Percentiles rank a stretch among this genome's conserved stretches.
Conservation (phyloP, 2,113 vertebrate species). For the Struthidea cinerea region DNA sequence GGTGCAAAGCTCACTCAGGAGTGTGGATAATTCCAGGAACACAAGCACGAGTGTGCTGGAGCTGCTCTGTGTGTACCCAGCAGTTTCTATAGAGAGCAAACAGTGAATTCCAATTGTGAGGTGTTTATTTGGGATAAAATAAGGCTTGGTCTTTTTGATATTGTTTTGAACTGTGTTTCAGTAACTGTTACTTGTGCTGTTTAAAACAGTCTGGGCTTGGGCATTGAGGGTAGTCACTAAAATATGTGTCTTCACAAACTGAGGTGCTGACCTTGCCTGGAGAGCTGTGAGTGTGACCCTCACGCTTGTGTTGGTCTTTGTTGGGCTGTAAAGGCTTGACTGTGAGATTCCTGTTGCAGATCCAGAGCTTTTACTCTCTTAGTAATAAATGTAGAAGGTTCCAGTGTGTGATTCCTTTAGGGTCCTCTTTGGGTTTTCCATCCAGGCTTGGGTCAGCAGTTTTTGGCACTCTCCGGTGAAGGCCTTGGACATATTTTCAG, state of each 20-base stretch:
- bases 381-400: neutral
- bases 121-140: neutral
- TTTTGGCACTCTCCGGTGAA: neutral
- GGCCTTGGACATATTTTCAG: neutral
- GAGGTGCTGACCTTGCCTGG: neutral
- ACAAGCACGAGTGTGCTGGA: neutral
- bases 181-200: neutral
- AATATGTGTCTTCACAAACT: neutral
- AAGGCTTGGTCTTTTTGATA: rapidly evolving
- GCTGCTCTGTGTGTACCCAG: neutral
- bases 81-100: neutral
- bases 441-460: neutral
- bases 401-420: neutral
- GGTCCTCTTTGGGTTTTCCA: rapidly evolving
- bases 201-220: neutral
- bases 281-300: neutral
- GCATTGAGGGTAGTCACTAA: neutral
- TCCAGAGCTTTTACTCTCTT: neutral
- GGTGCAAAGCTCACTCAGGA: neutral
- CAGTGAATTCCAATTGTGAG: rapidly evolving
- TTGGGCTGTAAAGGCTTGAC: neutral
- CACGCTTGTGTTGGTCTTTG: rapidly evolving
- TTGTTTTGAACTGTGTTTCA: neutral
- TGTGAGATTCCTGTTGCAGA: neutral
- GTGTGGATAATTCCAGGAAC: neutral